These are phyloP conservation scores for Mycetomoellerius zeteki DNA, from an alignment of 1,140 invertebrate genomes.

Conservation along the genomic window DNA sequence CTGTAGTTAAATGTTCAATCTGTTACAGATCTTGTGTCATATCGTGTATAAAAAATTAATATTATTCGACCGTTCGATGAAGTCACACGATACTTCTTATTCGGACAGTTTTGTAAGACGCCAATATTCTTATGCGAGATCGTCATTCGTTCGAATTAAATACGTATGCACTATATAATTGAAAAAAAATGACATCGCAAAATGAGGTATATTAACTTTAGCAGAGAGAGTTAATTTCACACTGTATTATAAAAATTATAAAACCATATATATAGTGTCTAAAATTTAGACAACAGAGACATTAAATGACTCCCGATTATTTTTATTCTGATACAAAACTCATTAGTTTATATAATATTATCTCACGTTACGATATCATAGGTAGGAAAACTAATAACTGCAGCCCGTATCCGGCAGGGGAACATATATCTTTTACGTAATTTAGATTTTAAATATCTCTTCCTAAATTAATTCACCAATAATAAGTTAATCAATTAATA, in stretches of 20 bases:
- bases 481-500: neutral
- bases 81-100: constrained; percentile 6
- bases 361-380: neutral
- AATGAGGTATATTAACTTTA: neutral
- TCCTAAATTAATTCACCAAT: neutral
- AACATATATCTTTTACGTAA: constrained; percentile 16
- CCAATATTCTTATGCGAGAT: constrained; percentile 3
- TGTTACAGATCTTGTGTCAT: constrained; percentile 9
- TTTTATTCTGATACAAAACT: constrained; percentile 23
- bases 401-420: constrained; percentile 74
- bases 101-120: neutral
- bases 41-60: constrained; percentile 18
- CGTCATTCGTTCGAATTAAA: constrained; percentile 17
- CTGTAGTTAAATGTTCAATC: constrained; percentile 8
- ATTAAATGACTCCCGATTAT: neutral
- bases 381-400: constrained; percentile 36
- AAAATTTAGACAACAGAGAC: constrained; percentile 1
- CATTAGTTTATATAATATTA: constrained; percentile 6
- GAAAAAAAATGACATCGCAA: neutral
- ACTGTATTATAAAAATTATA: constrained; percentile 18
- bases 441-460: constrained; percentile 1
- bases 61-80: constrained; percentile 15
- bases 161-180: neutral
- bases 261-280: neutral
- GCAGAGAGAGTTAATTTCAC: neutral